Base-by-base conservation (phyloP, 2,888 invertebrate species). In the Conops quadrifasciatus region DNA sequence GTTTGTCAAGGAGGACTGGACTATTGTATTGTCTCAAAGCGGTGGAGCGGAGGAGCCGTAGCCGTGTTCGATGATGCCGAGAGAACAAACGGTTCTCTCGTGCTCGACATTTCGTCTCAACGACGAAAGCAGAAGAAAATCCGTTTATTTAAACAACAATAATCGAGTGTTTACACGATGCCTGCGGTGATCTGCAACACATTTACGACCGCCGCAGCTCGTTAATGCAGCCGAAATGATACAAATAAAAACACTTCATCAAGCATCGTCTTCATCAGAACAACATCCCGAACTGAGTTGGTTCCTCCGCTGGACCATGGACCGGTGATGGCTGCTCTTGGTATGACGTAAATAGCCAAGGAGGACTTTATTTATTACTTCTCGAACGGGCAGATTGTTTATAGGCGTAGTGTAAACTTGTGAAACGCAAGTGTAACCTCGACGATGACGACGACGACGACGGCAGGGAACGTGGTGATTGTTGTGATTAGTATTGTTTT, bases 231-330 rank as follows among this genome's bases (percentile, higher is more conserved):
- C 80, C 77, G 76, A 74, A 77, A 36, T 36, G 36, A 76, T 76
- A 80, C 80, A 77, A 78, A 79, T 76, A 79, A 80, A 79, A 81
- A 79, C 82, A 81, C 81, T 81, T 79, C 79, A 81, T 80, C 77
- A 80, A 76, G 73, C 75, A 80, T 76, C 4, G 24, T 36, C 26
- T 13, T 24, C 59, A 59, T 36, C 4, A 36, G 9, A 36, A 36
- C 36, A 36, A 9, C 36, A 19, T 9, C 7, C 26, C 28, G 5
- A 15, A 19, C 4, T 5, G 9, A 58, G 58, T 9, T 36, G 36
- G 36, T 36, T 36, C 36, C 36, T 43, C 15, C 26, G 26, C 28
- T 36, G 36, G 36, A 36, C 9, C 36, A 36, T 36, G 4, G 4
- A 9, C 36, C 4, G 4, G 4, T 36, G 9, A 7, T 36, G 4